Base-by-base conservation (phyloP, 2,888 invertebrate genomes). In the Stomorhina lunata region DNA sequence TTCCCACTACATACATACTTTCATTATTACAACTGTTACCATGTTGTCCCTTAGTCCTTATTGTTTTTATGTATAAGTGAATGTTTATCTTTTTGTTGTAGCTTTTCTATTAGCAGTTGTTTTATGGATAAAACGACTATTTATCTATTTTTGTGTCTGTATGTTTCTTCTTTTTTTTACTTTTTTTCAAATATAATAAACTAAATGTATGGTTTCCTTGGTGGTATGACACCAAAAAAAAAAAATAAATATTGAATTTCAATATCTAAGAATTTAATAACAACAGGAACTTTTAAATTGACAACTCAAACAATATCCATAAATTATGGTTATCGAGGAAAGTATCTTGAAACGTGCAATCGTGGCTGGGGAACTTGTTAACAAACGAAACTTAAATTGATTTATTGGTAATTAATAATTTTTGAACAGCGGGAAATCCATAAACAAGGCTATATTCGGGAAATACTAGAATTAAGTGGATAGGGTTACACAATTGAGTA, bases 241-340 rank as follows among this genome's bases (percentile, higher is more conserved):
- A 81, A 61, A 73, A 37, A 59, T 37, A 81, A 75, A 63, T 82
- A 75, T 75, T 82, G 78, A 81, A 78, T 81, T 81, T 81, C 81
- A 79, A 75, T 76, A n/a, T n/a, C n/a, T n/a, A 71, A 66, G 34
- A 76, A 73, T 63, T 63, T 63, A 57, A 45, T 53, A 59, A 63
- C 22, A 10, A 65, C 43, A 63, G 34, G 17, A 27, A 57, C 55
- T 61, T 12, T n/a, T 12, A 72, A 12, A 27, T n/a, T n/a, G n/a
- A 20, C 25, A 4, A 45, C 7, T 27, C 17, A 17, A 57, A 65
- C 25, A 73, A n/a, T 55, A 29, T 48, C 15, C 6, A 12, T 25
- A 34, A 71, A 20, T 57, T 45, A 61, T 61, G 17, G 7, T 48
- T 45, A n/a, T 34, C 17, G 27, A 37, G 1, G 3, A 15, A 20